Percentiles rank a stretch among this genome's conserved stretches.
Conservation (phyloP, 2,113 vertebrate species). For the Gulo gulo region DNA sequence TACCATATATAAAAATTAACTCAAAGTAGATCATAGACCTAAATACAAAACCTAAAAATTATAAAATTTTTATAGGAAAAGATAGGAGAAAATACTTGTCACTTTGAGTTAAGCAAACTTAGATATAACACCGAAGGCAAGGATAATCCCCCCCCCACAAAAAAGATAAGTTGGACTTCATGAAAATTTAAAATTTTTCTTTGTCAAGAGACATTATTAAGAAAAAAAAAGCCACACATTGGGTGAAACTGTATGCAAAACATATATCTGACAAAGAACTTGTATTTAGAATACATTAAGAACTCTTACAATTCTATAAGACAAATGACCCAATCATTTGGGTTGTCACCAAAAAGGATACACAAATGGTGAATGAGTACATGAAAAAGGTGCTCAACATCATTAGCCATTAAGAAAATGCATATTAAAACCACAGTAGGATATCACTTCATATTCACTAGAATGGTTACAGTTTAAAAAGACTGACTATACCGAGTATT, state of each 20-base stretch:
- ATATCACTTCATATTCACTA: too few relatives aligned
- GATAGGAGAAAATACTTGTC: neutral
- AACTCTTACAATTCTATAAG: neutral
- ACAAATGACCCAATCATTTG: neutral
- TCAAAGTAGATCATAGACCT: neutral
- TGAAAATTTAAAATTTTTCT: neutral
- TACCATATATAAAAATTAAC: neutral
- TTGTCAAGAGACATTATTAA: neutral
- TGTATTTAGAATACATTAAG: neutral
- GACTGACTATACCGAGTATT: neutral
- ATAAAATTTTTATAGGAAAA: neutral
- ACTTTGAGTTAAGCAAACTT: neutral
- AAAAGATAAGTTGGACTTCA: neutral
- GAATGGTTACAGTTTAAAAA: neutral
- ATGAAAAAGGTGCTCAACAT: too few relatives aligned
- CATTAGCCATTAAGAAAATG: neutral
- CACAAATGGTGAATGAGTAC: neutral
- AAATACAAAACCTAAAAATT: neutral
- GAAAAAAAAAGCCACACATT: neutral
- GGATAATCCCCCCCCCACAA: neutral
- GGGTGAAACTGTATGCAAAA: neutral
- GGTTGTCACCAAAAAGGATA: neutral
- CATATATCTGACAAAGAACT: neutral
- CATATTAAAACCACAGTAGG: neutral
- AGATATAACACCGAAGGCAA: neutral